Evolutionary conservation across 2,888 invertebrate species (phyloP).

Genomic region (Hypena proboscidalis): DNA sequence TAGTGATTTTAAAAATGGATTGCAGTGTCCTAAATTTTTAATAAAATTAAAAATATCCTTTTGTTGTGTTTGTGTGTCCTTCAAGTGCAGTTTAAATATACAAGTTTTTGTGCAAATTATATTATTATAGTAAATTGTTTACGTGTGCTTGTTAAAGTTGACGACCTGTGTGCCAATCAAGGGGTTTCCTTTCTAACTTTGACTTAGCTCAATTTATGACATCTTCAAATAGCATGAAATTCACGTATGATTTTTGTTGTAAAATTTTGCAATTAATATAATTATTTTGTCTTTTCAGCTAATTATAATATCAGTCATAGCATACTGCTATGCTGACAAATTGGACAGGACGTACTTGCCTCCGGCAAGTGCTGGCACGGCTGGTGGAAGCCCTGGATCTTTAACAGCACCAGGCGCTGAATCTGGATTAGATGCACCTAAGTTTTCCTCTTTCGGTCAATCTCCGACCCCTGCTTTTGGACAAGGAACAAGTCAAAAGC

Average conservation of each 20-base stretch:
- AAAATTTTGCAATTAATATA: conserved; percentile 11
- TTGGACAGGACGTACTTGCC: conserved; percentile 77
- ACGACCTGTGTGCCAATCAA: conserved; percentile 16
- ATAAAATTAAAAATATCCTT: neutral
- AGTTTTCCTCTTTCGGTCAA: conserved; percentile 22
- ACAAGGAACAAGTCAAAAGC: neutral
- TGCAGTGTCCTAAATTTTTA: conserved; percentile 31
- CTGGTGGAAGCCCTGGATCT: conserved; percentile 75
- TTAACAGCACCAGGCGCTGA: conserved; percentile 59
- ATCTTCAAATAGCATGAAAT: conserved; percentile 7
- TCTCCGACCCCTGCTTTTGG: neutral
- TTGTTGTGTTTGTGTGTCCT: conserved; percentile 1
- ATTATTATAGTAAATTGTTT: neutral
- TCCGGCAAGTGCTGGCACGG: conserved; percentile 68
- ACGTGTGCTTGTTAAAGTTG: conserved; percentile 8
- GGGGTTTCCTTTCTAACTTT: conserved; percentile 32
- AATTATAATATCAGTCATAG: conserved; percentile 69
- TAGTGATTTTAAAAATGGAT: conserved; percentile 31
- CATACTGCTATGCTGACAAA: conserved; percentile 73
- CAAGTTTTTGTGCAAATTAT: conserved; percentile 3
- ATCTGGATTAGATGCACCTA: conserved; percentile 26
- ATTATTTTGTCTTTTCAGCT: conserved; percentile 59
- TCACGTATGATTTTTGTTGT: neutral
- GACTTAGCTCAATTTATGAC: conserved; percentile 23
- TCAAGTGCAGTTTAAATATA: conserved; percentile 1